Percentiles rank a stretch among this genome's conserved stretches.
Evolutionary conservation across 2,113 vertebrate genomes (phyloP).

Genomic region (Platycercus adscitus): DNA sequence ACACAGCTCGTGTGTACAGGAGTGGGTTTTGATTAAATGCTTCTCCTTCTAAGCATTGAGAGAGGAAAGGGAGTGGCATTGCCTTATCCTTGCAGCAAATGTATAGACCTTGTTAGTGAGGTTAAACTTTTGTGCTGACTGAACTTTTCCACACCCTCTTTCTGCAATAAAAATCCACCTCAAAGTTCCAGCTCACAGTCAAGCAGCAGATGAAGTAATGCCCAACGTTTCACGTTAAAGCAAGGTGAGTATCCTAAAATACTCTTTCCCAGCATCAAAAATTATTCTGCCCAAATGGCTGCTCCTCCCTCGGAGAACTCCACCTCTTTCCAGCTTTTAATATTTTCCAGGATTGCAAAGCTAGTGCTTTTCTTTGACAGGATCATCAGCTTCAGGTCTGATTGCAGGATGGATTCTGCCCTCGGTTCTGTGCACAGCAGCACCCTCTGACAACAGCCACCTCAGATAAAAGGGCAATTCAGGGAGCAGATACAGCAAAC

Average conservation of each 20-base stretch:
- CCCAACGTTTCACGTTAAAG: neutral
- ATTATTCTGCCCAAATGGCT: neutral
- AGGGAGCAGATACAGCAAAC: neutral
- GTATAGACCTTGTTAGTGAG: conserved; percentile 7
- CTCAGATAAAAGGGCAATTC: neutral
- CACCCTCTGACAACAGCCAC: neutral
- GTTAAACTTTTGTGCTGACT: conserved; percentile 41
- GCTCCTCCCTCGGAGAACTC: neutral
- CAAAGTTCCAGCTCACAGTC: neutral
- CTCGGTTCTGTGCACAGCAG: neutral
- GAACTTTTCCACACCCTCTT: conserved; percentile 29
- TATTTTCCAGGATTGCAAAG: neutral
- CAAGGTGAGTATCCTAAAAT: neutral
- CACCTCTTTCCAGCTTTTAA: neutral
- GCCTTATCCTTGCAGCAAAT: conserved; percentile 14
- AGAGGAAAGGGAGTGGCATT: conserved; percentile 12
- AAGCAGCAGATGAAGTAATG: neutral
- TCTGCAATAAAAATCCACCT: conserved; percentile 27
- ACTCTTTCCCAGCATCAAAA: neutral
- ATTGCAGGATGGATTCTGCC: conserved; percentile 7
- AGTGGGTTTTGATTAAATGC: conserved; percentile 18
- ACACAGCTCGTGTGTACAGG: neutral
- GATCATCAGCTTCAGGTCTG: neutral
- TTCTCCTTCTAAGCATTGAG: neutral
- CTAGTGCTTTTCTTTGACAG: neutral